Conservation (phyloP, 2,113 vertebrate species). For the Prionailurus viverrinus region DNA sequence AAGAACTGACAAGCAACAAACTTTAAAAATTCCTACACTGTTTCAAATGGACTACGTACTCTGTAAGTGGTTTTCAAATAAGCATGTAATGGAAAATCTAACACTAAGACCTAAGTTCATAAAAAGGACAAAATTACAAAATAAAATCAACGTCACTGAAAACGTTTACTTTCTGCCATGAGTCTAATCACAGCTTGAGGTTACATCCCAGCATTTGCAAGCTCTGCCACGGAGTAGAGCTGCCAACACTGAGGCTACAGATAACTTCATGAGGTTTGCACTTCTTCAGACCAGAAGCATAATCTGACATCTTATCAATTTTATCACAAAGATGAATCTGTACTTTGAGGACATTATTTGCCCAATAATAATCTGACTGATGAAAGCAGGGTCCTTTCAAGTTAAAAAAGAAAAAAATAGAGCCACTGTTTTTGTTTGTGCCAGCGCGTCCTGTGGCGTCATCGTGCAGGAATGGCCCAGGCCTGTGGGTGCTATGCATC, state of each 20-base stretch:
- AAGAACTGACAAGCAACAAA: not conserved
- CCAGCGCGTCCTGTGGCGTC: accelerated
- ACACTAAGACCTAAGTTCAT: not conserved
- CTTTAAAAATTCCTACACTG: not conserved
- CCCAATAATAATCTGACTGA: not conserved
- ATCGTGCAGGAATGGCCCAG: accelerated
- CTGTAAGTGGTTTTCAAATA: not conserved
- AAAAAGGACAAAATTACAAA: not conserved
- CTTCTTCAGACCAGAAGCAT: not conserved
- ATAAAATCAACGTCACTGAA: not conserved
- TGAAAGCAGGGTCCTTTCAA: not conserved
- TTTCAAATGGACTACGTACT: not conserved
- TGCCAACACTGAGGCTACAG: not conserved
- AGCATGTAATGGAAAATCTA: not conserved
- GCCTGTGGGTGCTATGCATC: accelerated
- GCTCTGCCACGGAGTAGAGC: accelerated
- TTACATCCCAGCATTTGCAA: no score
- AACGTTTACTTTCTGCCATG: not conserved
- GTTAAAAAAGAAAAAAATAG: not conserved
- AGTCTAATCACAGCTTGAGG: not conserved
- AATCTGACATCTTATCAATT: not conserved
- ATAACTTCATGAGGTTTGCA: not conserved
- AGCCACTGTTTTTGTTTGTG: not conserved
- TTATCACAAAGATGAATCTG: conserved; percentile 14
- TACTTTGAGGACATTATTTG: not conserved